Base-by-base conservation (phyloP, 2,113 vertebrate species). In the Puma concolor region DNA sequence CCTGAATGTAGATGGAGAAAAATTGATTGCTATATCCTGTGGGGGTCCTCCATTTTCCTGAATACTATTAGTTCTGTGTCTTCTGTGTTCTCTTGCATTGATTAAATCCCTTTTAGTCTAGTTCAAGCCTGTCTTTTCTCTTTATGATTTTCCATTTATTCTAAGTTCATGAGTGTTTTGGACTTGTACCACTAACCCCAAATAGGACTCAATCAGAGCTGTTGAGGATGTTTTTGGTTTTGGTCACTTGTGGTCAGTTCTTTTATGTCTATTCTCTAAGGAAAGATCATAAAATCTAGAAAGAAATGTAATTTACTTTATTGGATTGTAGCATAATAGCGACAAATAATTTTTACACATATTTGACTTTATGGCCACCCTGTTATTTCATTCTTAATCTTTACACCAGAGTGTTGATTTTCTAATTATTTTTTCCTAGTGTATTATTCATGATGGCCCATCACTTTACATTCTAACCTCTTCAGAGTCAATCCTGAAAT, bases 311-410 rank as follows among this genome's bases (percentile, higher is more conserved):
- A 89, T 52, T 85, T 86, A 38, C 64, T 92, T 88, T 54, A 79
- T 76, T 76, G 0, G 77, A 63, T 57, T 67, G 2, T 87, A 69
- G 63, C 60, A n/a, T 41, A 81, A 33, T 83, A 83, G 52, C 1
- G 17, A 44, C 2, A 95, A 93, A 72, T 77, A 84, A 72, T 84
- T 76, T 90, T 66, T 66, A n/a, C 50, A 23, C 17, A 23, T 92
- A 44, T 80, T 71, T 92, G 12, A 64, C 13, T 83, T 79, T 71
- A 91, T 57, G 36, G 4, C 16, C 2, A 15, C 6, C 2, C 33
- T 57, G 7, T 82, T 89, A 86, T 81, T 95, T 97, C n/a, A 91
- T 60, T 91, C 38, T 72, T 88, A 90, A 88, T 23, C 86, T 97
- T 92, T 85, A 76, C 12, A 95, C 48, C 36, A 21, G 23, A 9